Base-by-base conservation (phyloP, 2,888 invertebrate genomes). In the Lochmaea crataegi region DNA sequence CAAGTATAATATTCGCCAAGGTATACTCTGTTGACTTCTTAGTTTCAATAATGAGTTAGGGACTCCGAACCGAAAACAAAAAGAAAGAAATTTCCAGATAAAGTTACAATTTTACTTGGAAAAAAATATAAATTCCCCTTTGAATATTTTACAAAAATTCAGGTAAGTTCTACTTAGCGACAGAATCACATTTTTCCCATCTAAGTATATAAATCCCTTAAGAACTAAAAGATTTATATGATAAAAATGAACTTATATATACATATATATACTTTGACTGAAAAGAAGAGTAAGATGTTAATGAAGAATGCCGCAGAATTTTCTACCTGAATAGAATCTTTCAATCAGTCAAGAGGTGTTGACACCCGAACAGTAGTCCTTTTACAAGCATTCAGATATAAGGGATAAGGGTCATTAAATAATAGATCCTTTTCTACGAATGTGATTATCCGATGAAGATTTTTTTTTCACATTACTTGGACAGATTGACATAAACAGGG, bases 291-390 rank as follows among this genome's bases (percentile, higher is more conserved):
- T 22, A 16, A 57, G 32, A 71, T 61, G n/a, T 68, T 73, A 75
- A 68, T 75, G 67, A 68, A 61, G 64, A 41, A 71, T 63, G 71
- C 76, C 76, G 64, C 74, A 72, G 68, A 53, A 70, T 74, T 75
- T 73, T 71, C 72, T 74, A 77, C 77, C 75, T 77, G 75, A 63
- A 58, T 58, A 66, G 60, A 41, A 67, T 64, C 58, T 64, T 72
- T 76, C 67, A 70, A 64, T 71, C 71, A 75, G 76, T 78, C 77
- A 77, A 78, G 78, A 78, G 76, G 78, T 77, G 78, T 78, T 77
- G 75, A 78, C 78, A 75, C 51, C 67, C 71, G 63, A 66, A 76
- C 74, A 73, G 76, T 70, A 70, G 72, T 71, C 68, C 74, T 71
- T 71, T 74, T 71, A 32, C 53, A 74, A 56, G 57, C 58, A 58